These are phyloP conservation scores for Diploptera punctata DNA, from an alignment of 2,888 invertebrate species.

Conservation along the genomic window DNA sequence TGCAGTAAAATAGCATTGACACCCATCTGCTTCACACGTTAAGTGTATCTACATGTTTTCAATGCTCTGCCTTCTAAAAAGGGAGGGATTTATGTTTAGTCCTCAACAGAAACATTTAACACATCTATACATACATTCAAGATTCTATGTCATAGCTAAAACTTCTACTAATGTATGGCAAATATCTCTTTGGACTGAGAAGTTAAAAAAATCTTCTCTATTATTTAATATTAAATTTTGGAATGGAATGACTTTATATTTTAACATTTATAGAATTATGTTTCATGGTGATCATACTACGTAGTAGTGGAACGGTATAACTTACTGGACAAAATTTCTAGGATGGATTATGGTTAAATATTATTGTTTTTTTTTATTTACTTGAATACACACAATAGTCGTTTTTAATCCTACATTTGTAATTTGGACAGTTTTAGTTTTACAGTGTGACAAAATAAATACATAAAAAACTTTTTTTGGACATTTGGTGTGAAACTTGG, in stretches of 20 bases:
- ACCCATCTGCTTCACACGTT: slow-evolving; percentile 8
- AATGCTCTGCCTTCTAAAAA: slow-evolving; percentile 10
- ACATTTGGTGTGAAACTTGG: slow-evolving; percentile 19
- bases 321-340: slow-evolving; percentile 41
- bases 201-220: slow-evolving; percentile 32
- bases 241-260: slow-evolving; percentile 34
- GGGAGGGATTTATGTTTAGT: neutral
- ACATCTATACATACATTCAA: slow-evolving; percentile 32
- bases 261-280: slow-evolving; percentile 31
- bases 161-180: slow-evolving; percentile 32
- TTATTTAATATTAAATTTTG: slow-evolving; percentile 31
- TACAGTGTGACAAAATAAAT: slow-evolving; percentile 34
- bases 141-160: slow-evolving; percentile 9
- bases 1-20: slow-evolving; percentile 13
- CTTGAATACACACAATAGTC: slow-evolving; percentile 13
- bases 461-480: slow-evolving; percentile 12
- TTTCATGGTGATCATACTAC: slow-evolving; percentile 28
- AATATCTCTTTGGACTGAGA: slow-evolving; percentile 36
- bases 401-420: slow-evolving; percentile 23
- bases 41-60: slow-evolving; percentile 18
- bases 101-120: slow-evolving; percentile 30
- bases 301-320: slow-evolving; percentile 39
- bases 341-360: slow-evolving; percentile 42
- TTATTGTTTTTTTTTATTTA: slow-evolving; percentile 36
- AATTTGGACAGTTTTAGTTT: slow-evolving; percentile 36